Evolutionary conservation across 2,888 invertebrate species (phyloP).

Genomic region (Polymixis lichenea): DNA sequence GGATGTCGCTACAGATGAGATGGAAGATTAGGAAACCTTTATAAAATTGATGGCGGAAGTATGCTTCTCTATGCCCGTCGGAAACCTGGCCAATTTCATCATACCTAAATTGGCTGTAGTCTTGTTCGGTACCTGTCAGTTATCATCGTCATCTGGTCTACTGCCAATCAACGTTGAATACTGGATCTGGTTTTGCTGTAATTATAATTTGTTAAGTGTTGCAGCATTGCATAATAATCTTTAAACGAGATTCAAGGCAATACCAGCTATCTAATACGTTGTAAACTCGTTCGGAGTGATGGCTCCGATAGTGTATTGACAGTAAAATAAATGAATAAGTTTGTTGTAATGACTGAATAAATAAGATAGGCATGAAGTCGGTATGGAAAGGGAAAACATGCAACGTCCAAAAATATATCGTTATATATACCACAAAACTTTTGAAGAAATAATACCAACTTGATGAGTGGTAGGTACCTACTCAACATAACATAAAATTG

Average conservation of each 20-base stretch:
- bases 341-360: conserved; percentile 4
- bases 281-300: conserved; percentile 41
- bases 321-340: conserved; percentile 29
- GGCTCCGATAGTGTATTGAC: conserved; percentile 42
- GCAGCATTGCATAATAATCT: conserved; percentile 47
- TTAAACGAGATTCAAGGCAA: conserved; percentile 42
- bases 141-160: conserved; percentile 6
- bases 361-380: no score
- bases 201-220: conserved; percentile 35
- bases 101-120: neutral
- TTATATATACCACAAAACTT: no score
- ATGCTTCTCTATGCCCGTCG: neutral
- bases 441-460: neutral
- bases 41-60: neutral
- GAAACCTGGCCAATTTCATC: neutral
- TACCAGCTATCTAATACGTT: conserved; percentile 41
- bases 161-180: neutral
- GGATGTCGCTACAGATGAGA: no score
- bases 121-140: neutral
- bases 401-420: neutral
- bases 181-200: conserved; percentile 27
- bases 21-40: neutral
- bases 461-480: neutral
- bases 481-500: neutral
- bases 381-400: neutral